Evolutionary conservation across 2,797 vertebrate species (phyloP).

Genomic region (Thamnophis elegans): DNA sequence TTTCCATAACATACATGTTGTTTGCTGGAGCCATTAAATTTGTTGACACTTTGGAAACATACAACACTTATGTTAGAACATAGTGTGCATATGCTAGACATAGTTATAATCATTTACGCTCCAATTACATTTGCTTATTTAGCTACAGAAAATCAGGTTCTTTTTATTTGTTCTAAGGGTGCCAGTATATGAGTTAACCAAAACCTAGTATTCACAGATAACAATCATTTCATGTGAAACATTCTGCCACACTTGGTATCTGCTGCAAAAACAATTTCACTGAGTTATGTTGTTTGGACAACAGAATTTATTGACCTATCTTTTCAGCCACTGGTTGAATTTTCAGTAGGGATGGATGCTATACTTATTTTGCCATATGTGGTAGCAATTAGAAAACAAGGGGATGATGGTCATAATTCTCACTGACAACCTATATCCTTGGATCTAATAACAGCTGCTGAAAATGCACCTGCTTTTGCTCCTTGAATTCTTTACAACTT

Average conservation of each 20-base stretch:
- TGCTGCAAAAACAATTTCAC: slow-evolving; percentile 59
- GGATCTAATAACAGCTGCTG: slow-evolving; percentile 52
- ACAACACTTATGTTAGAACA: neutral
- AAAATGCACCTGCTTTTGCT: slow-evolving; percentile 45
- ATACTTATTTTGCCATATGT: slow-evolving; percentile 53
- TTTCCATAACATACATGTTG: neutral
- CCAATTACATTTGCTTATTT: slow-evolving; percentile 8
- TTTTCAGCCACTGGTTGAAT: slow-evolving; percentile 43
- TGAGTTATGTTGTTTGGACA: slow-evolving; percentile 59
- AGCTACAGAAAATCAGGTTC: slow-evolving; percentile 18
- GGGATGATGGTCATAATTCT: slow-evolving; percentile 53
- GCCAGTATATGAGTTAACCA: slow-evolving; percentile 24
- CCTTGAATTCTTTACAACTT: slow-evolving; percentile 36
- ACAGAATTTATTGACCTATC: slow-evolving; percentile 58
- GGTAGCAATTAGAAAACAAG: slow-evolving; percentile 48
- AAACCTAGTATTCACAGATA: slow-evolving; percentile 37
- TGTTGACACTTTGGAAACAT: neutral
- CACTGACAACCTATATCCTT: slow-evolving; percentile 56
- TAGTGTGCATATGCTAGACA: neutral
- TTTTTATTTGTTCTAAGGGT: slow-evolving; percentile 15
- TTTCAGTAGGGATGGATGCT: slow-evolving; percentile 38
- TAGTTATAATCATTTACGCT: neutral
- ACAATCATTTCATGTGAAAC: slow-evolving; percentile 18
- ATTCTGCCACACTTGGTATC: slow-evolving; percentile 31
- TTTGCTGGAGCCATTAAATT: neutral